phyloP scores from a whole-genome alignment of 2,797 vertebrate genomes.

The Bryconaethiops microstoma region DNA sequence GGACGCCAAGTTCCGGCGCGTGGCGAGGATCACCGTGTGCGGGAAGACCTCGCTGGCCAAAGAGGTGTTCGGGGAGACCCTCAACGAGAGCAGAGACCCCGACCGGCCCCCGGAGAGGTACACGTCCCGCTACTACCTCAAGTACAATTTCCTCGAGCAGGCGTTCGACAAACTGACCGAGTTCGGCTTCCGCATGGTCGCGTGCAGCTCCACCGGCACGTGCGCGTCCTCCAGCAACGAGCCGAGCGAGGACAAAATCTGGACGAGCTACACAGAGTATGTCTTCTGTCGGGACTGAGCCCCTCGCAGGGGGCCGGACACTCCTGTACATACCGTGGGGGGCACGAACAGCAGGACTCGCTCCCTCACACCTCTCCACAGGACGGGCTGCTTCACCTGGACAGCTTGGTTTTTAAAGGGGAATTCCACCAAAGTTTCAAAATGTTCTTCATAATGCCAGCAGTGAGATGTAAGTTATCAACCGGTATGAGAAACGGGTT shows the following conservation, averaged over 20 bases:
- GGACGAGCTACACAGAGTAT: constrained; percentile 96
- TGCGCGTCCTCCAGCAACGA: constrained; percentile 90
- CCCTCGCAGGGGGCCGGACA: not conserved
- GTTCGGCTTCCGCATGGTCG: constrained; percentile 92
- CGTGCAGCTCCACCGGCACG: constrained; percentile 91
- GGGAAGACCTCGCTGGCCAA: constrained; percentile 92
- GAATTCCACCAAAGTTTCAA: not conserved
- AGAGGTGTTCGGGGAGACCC: constrained; percentile 92
- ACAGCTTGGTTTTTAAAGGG: not conserved
- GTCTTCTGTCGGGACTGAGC: constrained; percentile 91
- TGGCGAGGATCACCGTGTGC: constrained; percentile 91
- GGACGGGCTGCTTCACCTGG: not conserved
- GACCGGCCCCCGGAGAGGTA: constrained; percentile 91
- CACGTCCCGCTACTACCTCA: constrained; percentile 92
- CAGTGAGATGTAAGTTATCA: not conserved
- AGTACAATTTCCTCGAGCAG: constrained; percentile 93
- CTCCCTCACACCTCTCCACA: not conserved
- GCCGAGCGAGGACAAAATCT: constrained; percentile 92
- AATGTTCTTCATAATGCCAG: not conserved
- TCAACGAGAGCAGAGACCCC: constrained; percentile 93
- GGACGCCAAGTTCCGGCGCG: constrained; percentile 90
- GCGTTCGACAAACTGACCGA: constrained; percentile 92
- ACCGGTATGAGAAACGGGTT: not conserved
- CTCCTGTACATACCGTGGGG: not conserved
- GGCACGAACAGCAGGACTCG: not conserved